Percentiles rank a stretch among this genome's conserved stretches.
Conservation (phyloP, 1,140 invertebrate genomes). For the Papilio polyxenes region DNA sequence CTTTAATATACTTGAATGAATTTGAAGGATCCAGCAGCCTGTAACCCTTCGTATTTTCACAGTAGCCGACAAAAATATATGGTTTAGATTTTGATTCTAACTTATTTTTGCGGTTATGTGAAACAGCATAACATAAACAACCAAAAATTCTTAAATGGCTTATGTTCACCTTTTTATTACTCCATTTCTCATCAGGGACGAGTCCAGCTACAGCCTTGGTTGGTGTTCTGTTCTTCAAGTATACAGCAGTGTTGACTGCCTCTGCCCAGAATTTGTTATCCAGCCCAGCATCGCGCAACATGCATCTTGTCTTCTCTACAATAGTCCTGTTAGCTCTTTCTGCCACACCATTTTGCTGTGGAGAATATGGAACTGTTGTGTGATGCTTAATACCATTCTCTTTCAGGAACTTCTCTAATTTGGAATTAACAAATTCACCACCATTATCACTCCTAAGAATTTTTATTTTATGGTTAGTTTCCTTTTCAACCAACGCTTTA, state of each 20-base stretch:
- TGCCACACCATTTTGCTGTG: constrained; percentile 72
- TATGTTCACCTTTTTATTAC: constrained; percentile 39
- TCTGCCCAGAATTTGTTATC: constrained; percentile 70
- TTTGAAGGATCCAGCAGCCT: constrained; percentile 18
- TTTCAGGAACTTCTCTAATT: constrained; percentile 32
- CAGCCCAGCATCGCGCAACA: constrained; percentile 65
- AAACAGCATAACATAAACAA: constrained; percentile 37
- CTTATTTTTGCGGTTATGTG: constrained; percentile 47
- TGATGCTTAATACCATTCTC: constrained; percentile 62
- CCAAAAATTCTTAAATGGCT: constrained; percentile 45
- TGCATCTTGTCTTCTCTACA: constrained; percentile 46
- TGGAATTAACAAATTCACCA: constrained; percentile 59
- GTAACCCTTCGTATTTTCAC: constrained; percentile 53
- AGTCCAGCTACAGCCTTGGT: constrained; percentile 43
- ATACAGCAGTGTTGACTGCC: constrained; percentile 55
- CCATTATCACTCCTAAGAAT: constrained; percentile 66
- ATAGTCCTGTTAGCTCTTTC: constrained; percentile 54
- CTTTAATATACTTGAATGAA: no score
- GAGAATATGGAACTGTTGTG: constrained; percentile 62
- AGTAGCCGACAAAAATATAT: constrained; percentile 61
- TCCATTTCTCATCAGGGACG: constrained; percentile 45
- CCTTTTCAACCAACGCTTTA: constrained; percentile 52
- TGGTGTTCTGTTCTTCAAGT: constrained; percentile 67
- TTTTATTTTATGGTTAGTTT: constrained; percentile 55
- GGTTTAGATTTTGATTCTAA: constrained; percentile 52